Percentiles rank a stretch among this genome's conserved stretches.
Evolutionary conservation across 2,797 vertebrate genomes (phyloP).

Genomic region (Myotis planiceps): DNA sequence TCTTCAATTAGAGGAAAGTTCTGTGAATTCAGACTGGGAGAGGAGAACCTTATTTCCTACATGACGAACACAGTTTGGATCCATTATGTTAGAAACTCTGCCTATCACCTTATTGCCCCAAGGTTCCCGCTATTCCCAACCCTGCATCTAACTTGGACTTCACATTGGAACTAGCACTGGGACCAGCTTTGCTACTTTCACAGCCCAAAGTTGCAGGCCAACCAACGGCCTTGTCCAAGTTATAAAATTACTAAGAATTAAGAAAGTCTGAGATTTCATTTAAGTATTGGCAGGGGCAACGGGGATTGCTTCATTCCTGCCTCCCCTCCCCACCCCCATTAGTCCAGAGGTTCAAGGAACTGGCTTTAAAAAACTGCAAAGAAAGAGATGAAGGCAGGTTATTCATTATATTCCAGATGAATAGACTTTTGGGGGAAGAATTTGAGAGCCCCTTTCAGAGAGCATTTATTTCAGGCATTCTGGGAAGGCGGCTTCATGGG

Average conservation of each 20-base stretch:
- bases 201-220: neutral
- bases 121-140: neutral
- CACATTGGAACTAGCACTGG: neutral
- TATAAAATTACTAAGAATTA: constrained; percentile 1
- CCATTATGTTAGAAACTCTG: neutral
- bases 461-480: constrained; percentile 19
- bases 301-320: neutral
- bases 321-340: constrained; percentile 6
- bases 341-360: neutral
- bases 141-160: neutral
- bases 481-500: neutral
- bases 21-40: neutral
- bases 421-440: constrained; percentile 4
- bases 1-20: neutral
- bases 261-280: constrained; percentile 11
- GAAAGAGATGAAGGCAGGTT: neutral
- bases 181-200: neutral
- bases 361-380: neutral
- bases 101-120: neutral
- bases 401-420: constrained; percentile 18
- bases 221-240: neutral
- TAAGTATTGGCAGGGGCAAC: neutral
- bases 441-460: neutral
- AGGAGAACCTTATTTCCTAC: neutral
- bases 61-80: neutral